Evolutionary conservation across 2,797 vertebrate genomes (phyloP), one percentile per base, ranked within the genome.

Genomic region (Poeciliopsis infans): DNA sequence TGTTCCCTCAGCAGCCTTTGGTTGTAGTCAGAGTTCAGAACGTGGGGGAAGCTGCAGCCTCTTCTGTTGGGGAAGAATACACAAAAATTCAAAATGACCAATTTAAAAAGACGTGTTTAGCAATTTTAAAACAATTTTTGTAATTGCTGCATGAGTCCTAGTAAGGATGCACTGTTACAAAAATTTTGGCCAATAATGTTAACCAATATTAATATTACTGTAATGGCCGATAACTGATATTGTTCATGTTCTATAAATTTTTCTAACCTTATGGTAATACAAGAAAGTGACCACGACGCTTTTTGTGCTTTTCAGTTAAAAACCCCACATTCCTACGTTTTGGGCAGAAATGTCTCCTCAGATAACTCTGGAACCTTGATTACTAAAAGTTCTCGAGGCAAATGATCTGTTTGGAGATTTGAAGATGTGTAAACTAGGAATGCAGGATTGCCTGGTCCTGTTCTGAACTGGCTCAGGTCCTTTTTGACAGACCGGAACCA

Each of bases 41-140:
- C 75, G 31, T 95, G 95, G 46, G 89, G 86, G 81, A 93, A 95
- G 33, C 0, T 75, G 53, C 94, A 96, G 23, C 55, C 39, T 47
- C 73, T 66, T 33, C 94, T 95, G 84, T 71, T 11, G 73, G 15
- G 7, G 77, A 7, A 75, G 5, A 81, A 55, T 31, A 31, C 15
- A 69, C 20, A 72, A 0, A 3, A 7, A 1, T 68, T 41, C 1
- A 36, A 10, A 23, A 66, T 1, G 20, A 41, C 10, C 2, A 10
- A 68, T 41, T 68, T 36, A 61, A 61, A 61, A 36, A 10, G 2
- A 36, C 16, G 0, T 18, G 31, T 36, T 64, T 64, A 16, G 33
- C 5, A 31, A 61, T 61, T 61, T 61, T 2, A 33, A 33, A 61
- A 18, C 5, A 31, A 5, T 36, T 36, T 36, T 36, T 36, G 31